These are phyloP conservation scores for Semicossyphus pulcher DNA, from an alignment of 2,113 vertebrate species.

Conservation along the genomic window DNA sequence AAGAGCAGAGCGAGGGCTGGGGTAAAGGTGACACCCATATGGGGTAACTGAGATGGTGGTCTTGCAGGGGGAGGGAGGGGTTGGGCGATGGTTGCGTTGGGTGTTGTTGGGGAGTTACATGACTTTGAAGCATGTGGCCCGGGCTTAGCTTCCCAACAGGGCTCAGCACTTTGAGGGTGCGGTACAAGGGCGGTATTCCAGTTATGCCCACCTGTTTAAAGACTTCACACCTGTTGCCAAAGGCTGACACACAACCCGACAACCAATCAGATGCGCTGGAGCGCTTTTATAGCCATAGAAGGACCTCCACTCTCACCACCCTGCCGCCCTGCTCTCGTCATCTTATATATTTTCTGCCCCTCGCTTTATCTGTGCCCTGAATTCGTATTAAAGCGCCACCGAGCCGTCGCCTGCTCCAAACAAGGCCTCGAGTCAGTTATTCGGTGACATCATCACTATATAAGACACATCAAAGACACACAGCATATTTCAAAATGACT, in stretches of 20 bases:
- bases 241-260: constrained; percentile 61
- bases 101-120: constrained; percentile 78
- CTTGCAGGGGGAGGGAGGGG: constrained; percentile 25
- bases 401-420: constrained; percentile 26
- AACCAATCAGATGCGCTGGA: constrained; percentile 75
- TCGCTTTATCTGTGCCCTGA: constrained; percentile 26
- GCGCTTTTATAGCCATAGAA: constrained; percentile 82
- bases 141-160: constrained; percentile 74
- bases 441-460: constrained; percentile 37
- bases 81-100: constrained; percentile 44
- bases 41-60: constrained; percentile 61
- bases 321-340: constrained; percentile 20
- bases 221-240: constrained; percentile 85
- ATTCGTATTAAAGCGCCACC: constrained; percentile 4
- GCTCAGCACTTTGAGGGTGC: constrained; percentile 82
- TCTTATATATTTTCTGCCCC: constrained; percentile 44
- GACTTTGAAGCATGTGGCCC: constrained; percentile 77
- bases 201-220: constrained; percentile 85
- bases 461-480: constrained; percentile 31
- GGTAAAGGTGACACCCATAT: constrained; percentile 69
- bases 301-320: constrained; percentile 60
- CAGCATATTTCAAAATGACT: constrained; percentile 32
- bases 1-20: constrained; percentile 40
- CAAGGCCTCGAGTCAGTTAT: constrained; percentile 19
- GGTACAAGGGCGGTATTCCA: constrained; percentile 81